These are phyloP conservation scores for Glaucomys volans DNA, from an alignment of 2,113 vertebrate genomes.

Conservation along the genomic window DNA sequence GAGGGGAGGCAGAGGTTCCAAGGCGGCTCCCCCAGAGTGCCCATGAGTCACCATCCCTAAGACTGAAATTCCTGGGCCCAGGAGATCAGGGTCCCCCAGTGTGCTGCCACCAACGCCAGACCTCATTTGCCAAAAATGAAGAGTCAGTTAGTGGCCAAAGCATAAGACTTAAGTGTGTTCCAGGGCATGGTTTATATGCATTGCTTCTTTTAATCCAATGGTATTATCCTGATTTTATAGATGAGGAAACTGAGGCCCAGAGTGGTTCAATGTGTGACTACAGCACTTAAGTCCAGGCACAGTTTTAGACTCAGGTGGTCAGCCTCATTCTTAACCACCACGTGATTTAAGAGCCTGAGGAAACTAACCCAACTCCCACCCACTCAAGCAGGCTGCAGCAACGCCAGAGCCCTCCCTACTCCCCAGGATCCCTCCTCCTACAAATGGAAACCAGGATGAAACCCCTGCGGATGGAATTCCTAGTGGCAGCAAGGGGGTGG, in stretches of 20 bases:
- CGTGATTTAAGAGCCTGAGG: not conserved
- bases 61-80: not conserved
- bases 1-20: constrained; percentile 64
- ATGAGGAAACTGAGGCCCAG: constrained; percentile 14
- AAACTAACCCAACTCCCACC: not conserved
- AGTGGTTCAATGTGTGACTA: not conserved
- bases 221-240: not conserved
- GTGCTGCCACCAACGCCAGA: not conserved
- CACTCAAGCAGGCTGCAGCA: not conserved
- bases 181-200: not conserved
- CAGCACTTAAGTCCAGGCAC: not conserved
- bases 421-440: not conserved
- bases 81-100: not conserved
- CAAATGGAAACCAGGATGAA: not conserved
- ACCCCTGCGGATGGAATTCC: not conserved
- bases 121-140: not conserved
- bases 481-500: too few relatives aligned
- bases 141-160: not conserved
- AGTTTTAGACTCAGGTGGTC: not conserved
- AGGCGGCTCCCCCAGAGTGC: constrained; percentile 53
- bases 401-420: rapidly evolving
- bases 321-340: not conserved
- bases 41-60: constrained; percentile 64
- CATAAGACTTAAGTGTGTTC: not conserved
- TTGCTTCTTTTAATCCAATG: not conserved